Conservation (phyloP, 2,888 invertebrate genomes). For the Mesochorus sp. region DNA sequence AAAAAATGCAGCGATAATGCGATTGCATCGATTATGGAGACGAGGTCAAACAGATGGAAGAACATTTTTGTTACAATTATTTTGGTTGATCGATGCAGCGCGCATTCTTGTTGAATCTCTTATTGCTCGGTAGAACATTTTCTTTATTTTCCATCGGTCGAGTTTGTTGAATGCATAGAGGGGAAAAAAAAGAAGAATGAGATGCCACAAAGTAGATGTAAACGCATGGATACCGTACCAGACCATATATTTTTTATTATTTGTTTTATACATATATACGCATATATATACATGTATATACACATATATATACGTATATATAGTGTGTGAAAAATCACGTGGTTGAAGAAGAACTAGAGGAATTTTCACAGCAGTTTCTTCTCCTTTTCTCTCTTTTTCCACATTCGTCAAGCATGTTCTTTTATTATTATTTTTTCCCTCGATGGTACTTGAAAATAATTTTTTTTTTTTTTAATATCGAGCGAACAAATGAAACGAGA, state of each 20-base stretch:
- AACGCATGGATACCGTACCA: slow-evolving; percentile 44
- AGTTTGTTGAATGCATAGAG: slow-evolving; percentile 51
- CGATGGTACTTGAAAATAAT: slow-evolving; percentile 31
- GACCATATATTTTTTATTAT: slow-evolving; percentile 6
- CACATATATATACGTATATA: slow-evolving; percentile 4
- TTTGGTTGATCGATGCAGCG: background rate
- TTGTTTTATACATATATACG: slow-evolving; percentile 16
- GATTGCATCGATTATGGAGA: slow-evolving; percentile 6
- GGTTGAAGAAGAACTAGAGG: background rate
- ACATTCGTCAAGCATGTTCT: slow-evolving; percentile 41
- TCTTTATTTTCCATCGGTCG: slow-evolving; percentile 22
- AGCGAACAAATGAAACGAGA: slow-evolving; percentile 58
- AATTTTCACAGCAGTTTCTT: background rate
- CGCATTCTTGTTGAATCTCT: slow-evolving; percentile 4
- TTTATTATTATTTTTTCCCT: slow-evolving; percentile 30
- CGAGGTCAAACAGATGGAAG: background rate
- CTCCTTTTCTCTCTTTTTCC: slow-evolving; percentile 7
- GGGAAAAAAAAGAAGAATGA: slow-evolving; percentile 2
- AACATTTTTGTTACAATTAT: background rate
- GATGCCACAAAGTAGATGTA: slow-evolving; percentile 17
- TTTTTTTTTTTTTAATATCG: background rate
- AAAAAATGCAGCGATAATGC: slow-evolving; percentile 24
- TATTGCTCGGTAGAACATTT: slow-evolving; percentile 32
- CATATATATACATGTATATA: too few relatives aligned
- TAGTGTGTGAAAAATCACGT: background rate